Evolutionary conservation across 2,113 vertebrate species (phyloP).

Genomic region (Willisornis vidua): DNA sequence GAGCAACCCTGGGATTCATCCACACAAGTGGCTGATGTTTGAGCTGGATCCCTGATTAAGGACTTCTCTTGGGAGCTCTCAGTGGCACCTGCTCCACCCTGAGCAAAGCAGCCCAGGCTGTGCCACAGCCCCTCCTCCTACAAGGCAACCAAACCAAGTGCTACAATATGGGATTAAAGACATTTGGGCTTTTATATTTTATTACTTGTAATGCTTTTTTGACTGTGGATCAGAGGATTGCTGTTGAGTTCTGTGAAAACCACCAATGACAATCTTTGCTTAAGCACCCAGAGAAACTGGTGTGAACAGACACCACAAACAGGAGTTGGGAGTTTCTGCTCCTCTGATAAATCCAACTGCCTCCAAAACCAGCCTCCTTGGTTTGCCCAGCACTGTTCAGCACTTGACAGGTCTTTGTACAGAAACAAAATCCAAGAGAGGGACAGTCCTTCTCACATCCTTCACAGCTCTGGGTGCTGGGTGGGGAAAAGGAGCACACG

Average conservation of each 20-base stretch:
- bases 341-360: neutral
- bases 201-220: neutral
- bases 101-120: constrained; percentile 52
- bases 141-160: neutral
- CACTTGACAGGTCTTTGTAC: neutral
- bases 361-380: neutral
- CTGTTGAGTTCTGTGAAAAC: neutral
- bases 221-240: neutral
- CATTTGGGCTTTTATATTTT: neutral
- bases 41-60: neutral
- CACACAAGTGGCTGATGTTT: neutral
- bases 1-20: neutral
- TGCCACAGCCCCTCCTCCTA: constrained; percentile 4
- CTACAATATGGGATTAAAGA: neutral
- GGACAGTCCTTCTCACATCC: neutral
- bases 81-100: neutral
- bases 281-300: neutral
- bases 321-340: neutral
- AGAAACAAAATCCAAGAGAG: neutral
- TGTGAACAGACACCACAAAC: neutral
- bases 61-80: neutral
- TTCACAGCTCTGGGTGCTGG: neutral
- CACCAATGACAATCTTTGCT: neutral
- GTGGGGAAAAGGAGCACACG: neutral
- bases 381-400: neutral